These are phyloP conservation scores for Loxodonta africana DNA, from an alignment of 2,113 vertebrate species.

Conservation along the genomic window DNA sequence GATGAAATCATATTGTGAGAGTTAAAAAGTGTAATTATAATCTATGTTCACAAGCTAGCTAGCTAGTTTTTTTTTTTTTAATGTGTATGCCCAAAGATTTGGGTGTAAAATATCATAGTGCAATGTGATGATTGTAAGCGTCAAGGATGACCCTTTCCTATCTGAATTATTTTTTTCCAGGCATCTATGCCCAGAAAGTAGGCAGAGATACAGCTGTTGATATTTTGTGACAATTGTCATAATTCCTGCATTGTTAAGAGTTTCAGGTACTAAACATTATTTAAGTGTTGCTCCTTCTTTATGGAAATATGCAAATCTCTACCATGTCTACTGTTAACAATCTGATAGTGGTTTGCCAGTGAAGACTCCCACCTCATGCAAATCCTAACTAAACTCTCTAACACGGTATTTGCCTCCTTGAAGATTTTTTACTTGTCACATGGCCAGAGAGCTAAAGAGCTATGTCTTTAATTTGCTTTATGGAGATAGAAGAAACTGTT, in stretches of 20 bases:
- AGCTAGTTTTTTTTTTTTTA: constrained; percentile 24
- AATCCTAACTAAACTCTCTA: constrained; percentile 70
- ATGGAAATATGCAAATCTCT: constrained; percentile 51
- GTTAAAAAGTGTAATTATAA: constrained; percentile 65
- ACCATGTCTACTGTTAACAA: not conserved
- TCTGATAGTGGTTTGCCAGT: constrained; percentile 3
- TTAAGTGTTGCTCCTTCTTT: not conserved
- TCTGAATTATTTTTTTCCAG: constrained; percentile 6
- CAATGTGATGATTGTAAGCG: not conserved
- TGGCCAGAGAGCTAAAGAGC: constrained; percentile 65
- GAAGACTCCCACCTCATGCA: constrained; percentile 51
- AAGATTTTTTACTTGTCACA: constrained; percentile 56
- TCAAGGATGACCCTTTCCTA: not conserved
- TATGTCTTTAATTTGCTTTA: constrained; percentile 78
- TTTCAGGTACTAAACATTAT: constrained; percentile 45
- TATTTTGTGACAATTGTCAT: not conserved
- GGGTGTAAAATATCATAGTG: constrained; percentile 12
- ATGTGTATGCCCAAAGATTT: not conserved
- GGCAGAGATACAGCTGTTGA: not conserved
- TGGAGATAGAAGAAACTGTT: constrained; percentile 69
- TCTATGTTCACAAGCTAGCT: constrained; percentile 47
- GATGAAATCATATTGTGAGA: constrained; percentile 20
- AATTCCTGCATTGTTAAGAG: constrained; percentile 64
- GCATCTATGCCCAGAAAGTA: not conserved
- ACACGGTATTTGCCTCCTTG: constrained; percentile 74